Conservation (phyloP, 2,113 vertebrate species). For the Protobothrops mucrosquamatus region DNA sequence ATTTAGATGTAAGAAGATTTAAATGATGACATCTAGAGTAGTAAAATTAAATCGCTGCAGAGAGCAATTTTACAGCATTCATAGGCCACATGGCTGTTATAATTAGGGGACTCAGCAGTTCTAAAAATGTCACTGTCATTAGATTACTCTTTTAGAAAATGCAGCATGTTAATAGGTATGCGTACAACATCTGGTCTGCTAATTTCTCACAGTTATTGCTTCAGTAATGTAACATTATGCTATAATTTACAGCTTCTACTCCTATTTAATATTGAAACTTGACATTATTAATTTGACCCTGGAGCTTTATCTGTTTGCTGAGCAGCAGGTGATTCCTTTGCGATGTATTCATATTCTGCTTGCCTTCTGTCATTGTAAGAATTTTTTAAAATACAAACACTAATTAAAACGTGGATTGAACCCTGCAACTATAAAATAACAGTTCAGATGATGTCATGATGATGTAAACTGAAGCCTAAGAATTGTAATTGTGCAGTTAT, state of each 20-base stretch:
- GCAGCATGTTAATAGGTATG: not conserved
- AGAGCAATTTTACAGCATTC: slow-evolving; percentile 24
- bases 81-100: slow-evolving; percentile 21
- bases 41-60: slow-evolving; percentile 19
- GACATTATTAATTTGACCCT: not conserved
- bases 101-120: slow-evolving; percentile 4
- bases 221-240: not conserved
- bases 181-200: not conserved
- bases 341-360: not conserved
- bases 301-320: not conserved
- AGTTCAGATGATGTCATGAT: not conserved
- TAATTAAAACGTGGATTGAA: not conserved
- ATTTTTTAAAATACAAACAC: not conserved
- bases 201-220: not conserved
- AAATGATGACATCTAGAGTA: slow-evolving; percentile 26
- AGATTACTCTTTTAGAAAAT: not conserved
- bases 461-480: not conserved
- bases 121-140: slow-evolving; percentile 28
- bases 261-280: not conserved
- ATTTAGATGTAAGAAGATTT: slow-evolving; percentile 24
- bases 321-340: not conserved
- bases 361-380: not conserved
- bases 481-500: not conserved
- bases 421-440: not conserved
- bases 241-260: not conserved